Evolutionary conservation across 2,113 vertebrate genomes (phyloP).

Genomic region (Fregata magnificens): DNA sequence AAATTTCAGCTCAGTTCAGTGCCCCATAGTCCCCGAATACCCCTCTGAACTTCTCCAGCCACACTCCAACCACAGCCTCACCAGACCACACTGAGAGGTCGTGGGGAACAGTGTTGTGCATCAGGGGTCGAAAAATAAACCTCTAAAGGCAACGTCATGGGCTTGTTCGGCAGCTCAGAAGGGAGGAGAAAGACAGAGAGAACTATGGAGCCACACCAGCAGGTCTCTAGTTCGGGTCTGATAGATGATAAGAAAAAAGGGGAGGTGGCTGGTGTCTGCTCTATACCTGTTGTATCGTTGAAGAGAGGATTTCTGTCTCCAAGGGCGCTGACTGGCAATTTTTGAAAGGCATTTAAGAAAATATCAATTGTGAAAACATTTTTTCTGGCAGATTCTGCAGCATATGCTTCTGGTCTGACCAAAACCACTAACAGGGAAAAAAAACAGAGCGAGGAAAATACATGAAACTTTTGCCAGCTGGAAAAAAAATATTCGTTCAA

Average conservation of each 20-base stretch:
- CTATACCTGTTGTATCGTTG: background rate
- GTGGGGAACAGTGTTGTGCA: rapidly evolving
- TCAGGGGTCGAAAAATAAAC: background rate
- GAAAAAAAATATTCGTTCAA: background rate
- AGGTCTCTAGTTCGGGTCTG: background rate
- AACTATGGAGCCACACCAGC: background rate
- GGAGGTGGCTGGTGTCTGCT: background rate
- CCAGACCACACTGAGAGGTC: background rate
- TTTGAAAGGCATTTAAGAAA: background rate
- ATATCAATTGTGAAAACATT: background rate
- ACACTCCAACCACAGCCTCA: background rate
- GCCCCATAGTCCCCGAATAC: background rate
- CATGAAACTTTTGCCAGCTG: background rate
- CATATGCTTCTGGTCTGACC: background rate
- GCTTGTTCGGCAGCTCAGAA: background rate
- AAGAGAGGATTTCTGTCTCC: background rate
- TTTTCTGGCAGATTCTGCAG: conserved; percentile 17
- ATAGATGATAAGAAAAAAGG: background rate
- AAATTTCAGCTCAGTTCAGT: background rate
- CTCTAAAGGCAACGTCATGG: background rate
- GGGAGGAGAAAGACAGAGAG: background rate
- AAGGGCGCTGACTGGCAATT: background rate
- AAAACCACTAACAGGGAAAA: background rate
- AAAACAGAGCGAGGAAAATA: background rate
- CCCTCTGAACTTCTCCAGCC: background rate